Evolutionary conservation across 2,888 invertebrate species (phyloP).

Genomic region (Tridacna crocea): DNA sequence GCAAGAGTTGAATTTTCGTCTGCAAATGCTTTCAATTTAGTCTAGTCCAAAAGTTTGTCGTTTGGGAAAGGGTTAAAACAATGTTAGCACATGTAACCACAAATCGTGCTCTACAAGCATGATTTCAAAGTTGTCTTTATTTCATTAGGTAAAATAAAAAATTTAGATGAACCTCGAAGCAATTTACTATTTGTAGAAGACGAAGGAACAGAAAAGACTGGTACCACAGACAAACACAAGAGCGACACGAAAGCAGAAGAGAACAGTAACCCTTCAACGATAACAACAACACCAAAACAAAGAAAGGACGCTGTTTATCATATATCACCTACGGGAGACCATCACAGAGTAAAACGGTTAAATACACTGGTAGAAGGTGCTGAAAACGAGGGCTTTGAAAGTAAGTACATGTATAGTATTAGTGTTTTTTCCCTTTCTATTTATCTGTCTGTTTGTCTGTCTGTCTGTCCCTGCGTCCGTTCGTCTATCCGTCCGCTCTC

Average conservation of each 20-base stretch:
- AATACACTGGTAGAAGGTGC: constrained; percentile 63
- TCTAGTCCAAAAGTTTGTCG: no score
- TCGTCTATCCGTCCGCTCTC: no score
- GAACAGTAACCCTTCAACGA: neutral
- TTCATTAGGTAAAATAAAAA: no score
- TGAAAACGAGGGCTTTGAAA: constrained; percentile 62
- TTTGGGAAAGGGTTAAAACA: no score
- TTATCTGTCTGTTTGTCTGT: neutral
- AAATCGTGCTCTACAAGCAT: no score
- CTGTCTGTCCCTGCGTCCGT: no score
- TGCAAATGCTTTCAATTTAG: no score
- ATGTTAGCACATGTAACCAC: no score
- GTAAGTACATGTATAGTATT: neutral
- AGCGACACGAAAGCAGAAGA: neutral
- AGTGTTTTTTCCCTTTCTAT: neutral
- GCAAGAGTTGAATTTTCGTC: no score
- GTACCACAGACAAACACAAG: neutral
- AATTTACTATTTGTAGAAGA: neutral
- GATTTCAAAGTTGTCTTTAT: no score
- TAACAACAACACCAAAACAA: neutral
- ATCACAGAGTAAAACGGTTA: constrained; percentile 50
- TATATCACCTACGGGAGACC: constrained; percentile 14
- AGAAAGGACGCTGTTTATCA: constrained; percentile 2
- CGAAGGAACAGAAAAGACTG: neutral
- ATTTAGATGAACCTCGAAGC: no score